Base-by-base conservation (phyloP, 2,113 vertebrate genomes). In the Mesocricetus auratus region DNA sequence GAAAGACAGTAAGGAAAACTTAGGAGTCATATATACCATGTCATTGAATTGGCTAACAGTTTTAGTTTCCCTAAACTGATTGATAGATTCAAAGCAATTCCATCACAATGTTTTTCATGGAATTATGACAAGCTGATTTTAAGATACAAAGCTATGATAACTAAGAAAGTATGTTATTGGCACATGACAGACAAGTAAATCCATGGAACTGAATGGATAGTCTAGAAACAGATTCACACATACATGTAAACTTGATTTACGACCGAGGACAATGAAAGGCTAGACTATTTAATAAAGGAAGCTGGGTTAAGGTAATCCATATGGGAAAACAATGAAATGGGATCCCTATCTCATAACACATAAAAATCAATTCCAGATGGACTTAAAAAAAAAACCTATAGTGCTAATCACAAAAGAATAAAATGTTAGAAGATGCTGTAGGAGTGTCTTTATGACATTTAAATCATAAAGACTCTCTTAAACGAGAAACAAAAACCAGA, bases 341-440 rank as follows among this genome's bases (percentile, higher is more conserved):
- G 91, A 91, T 47, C 56, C 42, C 21, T 42, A 45, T 69, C 85
- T 93, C 93, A 90, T 87, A 94, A 96, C 94, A 96, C 62, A 75
- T 3, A 78, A 94, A 96, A 96, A 97, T 94, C 68, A 96, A 45
- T 95, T 95, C 96, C 96, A 97, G 94, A 95, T 97, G 87, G 56
- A 90, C 87, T 60, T 56, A 13, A 13, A 56, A 56, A 53, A 56
- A 56, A 88, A 77, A n/a, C 68, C 91, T 89, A 86, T 29, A 86
- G 90, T n/a, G 39, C 50, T 87, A 95, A 95, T 96, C 15, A 31
- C 82, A 96, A 91, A 93, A 83, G 74, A 92, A 91, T 85, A 92
- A 96, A 92, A 71, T 64, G 77, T 97, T 89, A 95, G 88, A 78
- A 90, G 73, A 87, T 50, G 86, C 22, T 71, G 24, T 12, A 79